These are phyloP conservation scores for Anarhynchus alexandrinus DNA, from an alignment of 2,113 vertebrate species.

Conservation along the genomic window DNA sequence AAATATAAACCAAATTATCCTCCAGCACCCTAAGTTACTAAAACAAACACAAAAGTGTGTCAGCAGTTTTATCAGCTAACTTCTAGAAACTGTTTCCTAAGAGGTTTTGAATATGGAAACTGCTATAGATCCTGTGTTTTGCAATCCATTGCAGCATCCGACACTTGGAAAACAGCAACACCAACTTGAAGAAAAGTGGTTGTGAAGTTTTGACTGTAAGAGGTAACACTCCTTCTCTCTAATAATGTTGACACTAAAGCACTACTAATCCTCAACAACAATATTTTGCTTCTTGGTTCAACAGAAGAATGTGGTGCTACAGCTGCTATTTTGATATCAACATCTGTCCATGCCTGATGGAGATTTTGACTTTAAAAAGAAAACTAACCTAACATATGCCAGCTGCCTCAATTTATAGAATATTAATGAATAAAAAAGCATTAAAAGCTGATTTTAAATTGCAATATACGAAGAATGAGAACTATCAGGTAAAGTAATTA, in stretches of 20 bases:
- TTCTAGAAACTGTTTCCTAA: background rate
- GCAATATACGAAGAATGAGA: background rate
- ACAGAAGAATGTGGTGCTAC: background rate
- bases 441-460: background rate
- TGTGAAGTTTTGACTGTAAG: background rate
- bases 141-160: background rate
- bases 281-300: slow-evolving; percentile 7
- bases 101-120: background rate
- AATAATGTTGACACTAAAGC: background rate
- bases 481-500: background rate
- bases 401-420: background rate
- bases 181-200: background rate
- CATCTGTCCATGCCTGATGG: slow-evolving; percentile 26
- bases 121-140: background rate
- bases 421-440: background rate
- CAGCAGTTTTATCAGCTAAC: background rate
- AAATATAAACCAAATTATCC: background rate
- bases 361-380: slow-evolving; percentile 34
- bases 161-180: background rate
- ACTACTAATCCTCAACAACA: background rate
- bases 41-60: background rate
- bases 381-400: background rate
- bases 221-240: background rate
- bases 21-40: background rate
- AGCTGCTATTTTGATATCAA: slow-evolving; percentile 44